These are phyloP conservation scores for Forbesichthys agassizii DNA, from an alignment of 2,113 vertebrate genomes.

Conservation along the genomic window DNA sequence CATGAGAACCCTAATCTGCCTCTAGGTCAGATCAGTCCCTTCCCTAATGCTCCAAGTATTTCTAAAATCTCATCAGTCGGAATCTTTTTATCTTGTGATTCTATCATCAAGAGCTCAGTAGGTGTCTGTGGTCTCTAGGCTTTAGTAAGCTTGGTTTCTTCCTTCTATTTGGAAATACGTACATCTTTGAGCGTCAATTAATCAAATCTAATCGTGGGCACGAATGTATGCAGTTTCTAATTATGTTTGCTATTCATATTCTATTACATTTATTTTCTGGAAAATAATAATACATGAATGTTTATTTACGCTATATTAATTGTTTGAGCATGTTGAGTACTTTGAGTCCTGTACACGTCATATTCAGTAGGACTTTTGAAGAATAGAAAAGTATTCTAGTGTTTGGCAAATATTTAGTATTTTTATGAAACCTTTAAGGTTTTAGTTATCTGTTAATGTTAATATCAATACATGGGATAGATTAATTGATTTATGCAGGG, in stretches of 20 bases:
- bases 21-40: conserved; percentile 61
- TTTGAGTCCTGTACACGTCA: no score
- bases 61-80: conserved; percentile 70
- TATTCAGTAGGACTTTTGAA: no score
- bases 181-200: conserved; percentile 59
- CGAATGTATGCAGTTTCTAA: conserved; percentile 73
- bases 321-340: no score
- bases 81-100: conserved; percentile 77
- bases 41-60: conserved; percentile 77
- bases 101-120: conserved; percentile 85
- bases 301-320: no score
- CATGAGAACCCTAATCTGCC: conserved; percentile 81
- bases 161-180: conserved; percentile 21
- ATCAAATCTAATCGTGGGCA: conserved; percentile 71
- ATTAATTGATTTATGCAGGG: no score
- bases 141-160: no score
- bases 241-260: conserved; percentile 39
- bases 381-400: no score
- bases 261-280: conserved; percentile 23
- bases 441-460: no score
- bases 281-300: not conserved
- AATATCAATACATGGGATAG: no score
- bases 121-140: conserved; percentile 74
- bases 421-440: no score
- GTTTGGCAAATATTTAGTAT: no score